phyloP scores from a whole-genome alignment of 2,113 vertebrate genomes.

The Sus scrofa region T2T-Sscrofa CM000815.6:96379001-96379500 shows the following conservation, averaged over 20 bases:
- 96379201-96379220: background rate
- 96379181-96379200: background rate
- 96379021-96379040: background rate
- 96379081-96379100: fast-evolving
- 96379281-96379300: background rate
- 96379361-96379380: background rate
- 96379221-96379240: too few relatives aligned
- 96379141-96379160: background rate
- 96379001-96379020: background rate
- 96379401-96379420: background rate
- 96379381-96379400: background rate
- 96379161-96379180: background rate
- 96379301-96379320: background rate
- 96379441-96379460: too few relatives aligned
- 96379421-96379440: fast-evolving
- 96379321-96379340: background rate
- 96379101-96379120: too few relatives aligned
- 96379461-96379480: background rate
- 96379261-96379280: too few relatives aligned
- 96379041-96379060: background rate
- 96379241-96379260: too few relatives aligned
- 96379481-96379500: background rate
- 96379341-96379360: background rate
- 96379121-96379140: background rate
- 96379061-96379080: fast-evolving